These are phyloP conservation scores for Ptiloglossa arizonensis DNA, from an alignment of 1,140 invertebrate genomes.

Conservation along the genomic window DNA sequence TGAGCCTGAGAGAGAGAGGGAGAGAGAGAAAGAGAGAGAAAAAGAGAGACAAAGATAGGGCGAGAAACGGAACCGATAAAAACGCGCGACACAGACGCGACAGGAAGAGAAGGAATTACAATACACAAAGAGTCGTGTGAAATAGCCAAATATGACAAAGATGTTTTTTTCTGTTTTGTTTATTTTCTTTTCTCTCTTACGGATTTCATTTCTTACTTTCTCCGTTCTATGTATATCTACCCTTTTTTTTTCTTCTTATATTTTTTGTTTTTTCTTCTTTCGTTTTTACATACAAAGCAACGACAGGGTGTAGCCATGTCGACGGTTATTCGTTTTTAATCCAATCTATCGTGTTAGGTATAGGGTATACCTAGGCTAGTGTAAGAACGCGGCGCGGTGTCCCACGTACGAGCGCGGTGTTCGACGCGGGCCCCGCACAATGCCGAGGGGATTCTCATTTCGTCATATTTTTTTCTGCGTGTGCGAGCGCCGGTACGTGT, in stretches of 20 bases:
- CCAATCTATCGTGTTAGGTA: conserved; percentile 57
- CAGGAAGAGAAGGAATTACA: background rate
- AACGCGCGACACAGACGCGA: background rate
- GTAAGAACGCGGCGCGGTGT: background rate
- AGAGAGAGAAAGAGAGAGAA: background rate
- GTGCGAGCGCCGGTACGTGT: conserved; percentile 37
- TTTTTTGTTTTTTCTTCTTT: conserved; percentile 19
- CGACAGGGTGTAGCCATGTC: conserved; percentile 49
- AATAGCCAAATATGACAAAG: conserved; percentile 78
- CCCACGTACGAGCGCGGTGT: background rate
- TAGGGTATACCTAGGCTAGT: conserved; percentile 47
- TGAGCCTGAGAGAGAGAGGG: background rate
- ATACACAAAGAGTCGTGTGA: conserved; percentile 57
- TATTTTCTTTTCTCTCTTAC: background rate
- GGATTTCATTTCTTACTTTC: background rate
- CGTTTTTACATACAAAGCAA: conserved; percentile 45
- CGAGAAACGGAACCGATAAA: background rate
- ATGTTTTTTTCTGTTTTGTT: conserved; percentile 55
- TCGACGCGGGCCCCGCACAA: too few species aligned
- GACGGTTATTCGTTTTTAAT: conserved; percentile 55
- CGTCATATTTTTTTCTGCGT: conserved; percentile 6
- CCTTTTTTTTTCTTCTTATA: background rate
- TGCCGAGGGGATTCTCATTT: background rate
- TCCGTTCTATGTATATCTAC: background rate
- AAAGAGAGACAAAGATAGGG: too few species aligned